A percentile compares a stretch with the other conserved stretches of the same genome.
Conservation (phyloP, 2,113 vertebrate genomes). For the Rhineura floridana region DNA sequence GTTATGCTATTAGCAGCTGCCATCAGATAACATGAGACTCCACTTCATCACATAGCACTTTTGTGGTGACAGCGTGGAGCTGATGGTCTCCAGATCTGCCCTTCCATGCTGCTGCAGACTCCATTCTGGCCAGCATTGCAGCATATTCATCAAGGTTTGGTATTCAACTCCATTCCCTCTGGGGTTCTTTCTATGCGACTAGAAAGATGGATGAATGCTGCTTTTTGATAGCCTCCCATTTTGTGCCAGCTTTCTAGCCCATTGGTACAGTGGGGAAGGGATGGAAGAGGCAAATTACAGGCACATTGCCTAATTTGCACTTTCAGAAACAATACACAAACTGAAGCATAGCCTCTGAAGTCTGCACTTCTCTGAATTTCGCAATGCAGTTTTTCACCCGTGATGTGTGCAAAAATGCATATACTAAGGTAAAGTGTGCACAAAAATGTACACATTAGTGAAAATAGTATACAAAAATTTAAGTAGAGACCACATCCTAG, state of each 20-base stretch:
- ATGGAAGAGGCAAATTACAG: too few relatives aligned
- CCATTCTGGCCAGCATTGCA: rapidly evolving
- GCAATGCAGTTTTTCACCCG: too few relatives aligned
- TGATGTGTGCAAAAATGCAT: too few relatives aligned
- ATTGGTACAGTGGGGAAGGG: background rate
- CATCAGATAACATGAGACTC: rapidly evolving
- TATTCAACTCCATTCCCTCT: background rate
- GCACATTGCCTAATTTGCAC: too few relatives aligned
- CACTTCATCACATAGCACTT: rapidly evolving
- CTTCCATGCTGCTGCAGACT: background rate
- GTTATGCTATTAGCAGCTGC: background rate
- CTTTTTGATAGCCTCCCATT: too few relatives aligned
- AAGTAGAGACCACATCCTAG: too few relatives aligned
- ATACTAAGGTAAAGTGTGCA: too few relatives aligned
- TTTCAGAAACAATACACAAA: too few relatives aligned
- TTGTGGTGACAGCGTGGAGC: rapidly evolving
- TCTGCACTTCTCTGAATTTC: too few relatives aligned
- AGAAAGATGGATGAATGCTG: background rate
- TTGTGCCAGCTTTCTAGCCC: background rate
- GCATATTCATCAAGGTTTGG: rapidly evolving
- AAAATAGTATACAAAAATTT: too few relatives aligned
- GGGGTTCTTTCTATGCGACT: background rate
- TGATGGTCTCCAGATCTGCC: background rate
- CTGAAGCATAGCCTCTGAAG: too few relatives aligned
- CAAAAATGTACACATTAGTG: too few relatives aligned